Base-by-base conservation (phyloP, 2,888 invertebrate genomes). In the Cerastoderma edule region DNA sequence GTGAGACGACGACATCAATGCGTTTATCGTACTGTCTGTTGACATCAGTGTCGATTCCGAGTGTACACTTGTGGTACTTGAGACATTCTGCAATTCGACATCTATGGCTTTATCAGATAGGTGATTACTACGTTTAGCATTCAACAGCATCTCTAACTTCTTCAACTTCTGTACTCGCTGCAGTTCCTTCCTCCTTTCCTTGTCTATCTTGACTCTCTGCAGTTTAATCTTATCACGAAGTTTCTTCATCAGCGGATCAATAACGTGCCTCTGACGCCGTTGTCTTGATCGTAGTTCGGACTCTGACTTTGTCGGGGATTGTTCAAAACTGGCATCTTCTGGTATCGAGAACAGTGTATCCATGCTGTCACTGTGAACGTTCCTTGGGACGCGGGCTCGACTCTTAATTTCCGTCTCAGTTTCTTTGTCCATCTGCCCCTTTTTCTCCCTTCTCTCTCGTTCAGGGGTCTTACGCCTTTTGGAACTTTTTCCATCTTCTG, bases 281-380 rank as follows among this genome's bases (percentile, higher is more conserved):
- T 79, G 75, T 28, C 83, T 69, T 19, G 76, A 67, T 32, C 79
- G 78, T 54, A 71, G 72, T 30, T 74, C 67, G 3, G 86, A 74
- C 30, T 76, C 73, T 1, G 33, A 50, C 57, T 85, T 84, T 8
- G 50, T 80, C 6, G 85, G 85, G 46, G 85, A 83, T 24, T 75
- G 74, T 32, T 87, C 87, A 64, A 83, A 84, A 71, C 83, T 87
- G 16, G 85, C 81, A 78, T 90, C 90, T 72, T 91, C 91, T 3
- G 91, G 89, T 22, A 91, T 91, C n/a, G 91, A 90, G 70, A 87
- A 89, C 66, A 91, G 70, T 5, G 85, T 88, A 28, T 89, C 90
- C 64, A 80, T 75, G 54, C 78, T 85, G 13, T 87, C 87, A 73
- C 80, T 75, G 24, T 69, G 71, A 24, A 60, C 57, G 3, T 35